These are phyloP conservation scores for Eptatretus atami DNA, from an alignment of 2,797 vertebrate species.

Conservation along the genomic window DNA sequence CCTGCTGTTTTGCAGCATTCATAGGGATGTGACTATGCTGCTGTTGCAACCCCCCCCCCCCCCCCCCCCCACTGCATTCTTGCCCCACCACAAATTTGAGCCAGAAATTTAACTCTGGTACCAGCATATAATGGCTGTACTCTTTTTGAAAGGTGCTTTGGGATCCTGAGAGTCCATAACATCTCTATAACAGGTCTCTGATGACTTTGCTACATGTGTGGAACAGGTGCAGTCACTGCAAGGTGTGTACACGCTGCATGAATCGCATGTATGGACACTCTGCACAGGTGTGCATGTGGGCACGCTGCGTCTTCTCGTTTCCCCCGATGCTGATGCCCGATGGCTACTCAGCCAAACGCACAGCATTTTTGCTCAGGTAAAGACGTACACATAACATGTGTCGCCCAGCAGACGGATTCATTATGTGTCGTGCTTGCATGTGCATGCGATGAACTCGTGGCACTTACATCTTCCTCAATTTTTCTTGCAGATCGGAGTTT, in stretches of 20 bases:
- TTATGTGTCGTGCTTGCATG: too few relatives aligned
- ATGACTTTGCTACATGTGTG: not conserved
- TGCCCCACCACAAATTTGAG: too few relatives aligned
- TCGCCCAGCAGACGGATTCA: too few relatives aligned
- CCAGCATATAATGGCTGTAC: too few relatives aligned
- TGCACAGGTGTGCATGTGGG: slow-evolving; percentile 78
- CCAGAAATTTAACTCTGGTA: too few relatives aligned
- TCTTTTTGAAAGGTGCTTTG: too few relatives aligned
- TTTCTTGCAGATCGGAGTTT: slow-evolving; percentile 34
- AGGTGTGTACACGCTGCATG: slow-evolving; percentile 71
- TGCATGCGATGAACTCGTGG: too few relatives aligned
- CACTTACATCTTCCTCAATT: slow-evolving; percentile 8
- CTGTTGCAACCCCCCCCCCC: too few relatives aligned
- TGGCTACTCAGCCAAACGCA: slow-evolving; percentile 94
- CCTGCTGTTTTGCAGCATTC: too few relatives aligned
- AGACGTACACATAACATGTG: not conserved
- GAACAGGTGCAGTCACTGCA: slow-evolving; percentile 71
- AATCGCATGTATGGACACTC: slow-evolving; percentile 89
- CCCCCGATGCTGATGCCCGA: slow-evolving; percentile 62
- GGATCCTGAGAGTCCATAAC: not conserved
- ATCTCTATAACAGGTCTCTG: not conserved
- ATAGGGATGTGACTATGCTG: too few relatives aligned
- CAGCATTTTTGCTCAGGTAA: slow-evolving; percentile 87
- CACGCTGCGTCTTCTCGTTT: slow-evolving; percentile 56
- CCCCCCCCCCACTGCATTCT: too few relatives aligned